Conservation (phyloP, 1,140 invertebrate species). For the Aphis craccivora region DNA sequence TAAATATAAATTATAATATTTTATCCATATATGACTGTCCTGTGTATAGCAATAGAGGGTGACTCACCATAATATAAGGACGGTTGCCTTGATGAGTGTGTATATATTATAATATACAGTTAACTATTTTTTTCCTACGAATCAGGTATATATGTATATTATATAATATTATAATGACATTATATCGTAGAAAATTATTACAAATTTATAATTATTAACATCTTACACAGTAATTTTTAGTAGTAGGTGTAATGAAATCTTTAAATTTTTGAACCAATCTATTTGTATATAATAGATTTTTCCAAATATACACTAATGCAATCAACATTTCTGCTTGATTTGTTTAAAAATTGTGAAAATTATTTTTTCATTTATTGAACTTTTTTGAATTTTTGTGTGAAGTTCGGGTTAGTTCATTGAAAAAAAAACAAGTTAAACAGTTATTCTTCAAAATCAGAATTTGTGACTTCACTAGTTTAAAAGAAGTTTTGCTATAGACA, state of each 20-base stretch:
- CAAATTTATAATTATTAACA: background rate
- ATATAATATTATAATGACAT: background rate
- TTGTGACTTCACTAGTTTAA: background rate
- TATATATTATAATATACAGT: too few relatives aligned
- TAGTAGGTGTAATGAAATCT: background rate
- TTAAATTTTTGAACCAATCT: background rate
- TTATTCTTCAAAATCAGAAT: background rate
- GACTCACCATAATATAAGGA: background rate
- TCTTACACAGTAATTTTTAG: background rate
- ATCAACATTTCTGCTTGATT: background rate
- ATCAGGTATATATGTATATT: background rate
- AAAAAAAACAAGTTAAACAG: background rate
- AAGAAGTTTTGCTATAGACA: background rate
- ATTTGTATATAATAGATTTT: too few relatives aligned
- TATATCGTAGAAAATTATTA: background rate
- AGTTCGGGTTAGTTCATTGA: background rate
- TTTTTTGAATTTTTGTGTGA: background rate
- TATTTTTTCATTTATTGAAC: background rate
- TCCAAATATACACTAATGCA: background rate
- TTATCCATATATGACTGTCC: background rate
- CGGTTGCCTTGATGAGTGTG: background rate
- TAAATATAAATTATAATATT: conserved; percentile 41
- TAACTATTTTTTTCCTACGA: background rate
- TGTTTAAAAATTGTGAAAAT: background rate
- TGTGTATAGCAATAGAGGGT: background rate